Base-by-base conservation (phyloP, 2,797 vertebrate species). In the Stomatorhinus walkeri region DNA sequence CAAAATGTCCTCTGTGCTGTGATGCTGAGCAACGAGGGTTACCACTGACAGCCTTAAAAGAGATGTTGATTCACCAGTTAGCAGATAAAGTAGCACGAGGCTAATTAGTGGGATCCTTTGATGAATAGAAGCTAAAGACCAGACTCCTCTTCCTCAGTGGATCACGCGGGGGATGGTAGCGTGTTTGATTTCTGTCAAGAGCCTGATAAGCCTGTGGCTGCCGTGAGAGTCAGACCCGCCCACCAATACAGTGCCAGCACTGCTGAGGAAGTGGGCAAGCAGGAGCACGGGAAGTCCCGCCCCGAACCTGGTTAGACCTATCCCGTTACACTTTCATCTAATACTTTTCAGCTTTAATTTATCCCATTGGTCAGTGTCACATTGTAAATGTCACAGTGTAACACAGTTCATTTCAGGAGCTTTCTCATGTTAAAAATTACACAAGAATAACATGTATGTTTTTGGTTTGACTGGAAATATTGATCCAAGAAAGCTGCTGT, bases 91-190 rank as follows among this genome's bases (percentile, higher is more conserved):
- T 61, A 61, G 14, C 14, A 40, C n/a, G 12, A 28, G 19, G 12
- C 22, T 85, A 83, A 36, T 85, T 85, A 46, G 56, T 68, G 56
- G 88, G 81, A 5, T 89, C 24, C 52, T 43, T 85, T 59, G 84
- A 49, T 3, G 51, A 54, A 22, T 8, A 54, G 43, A n/a, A 28
- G 83, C 64, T 91, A 88, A 91, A 89, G 59, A 83, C 81, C 59
- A 54, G 88, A 40, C 87, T 87, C 90, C 89, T 89, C 89, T 94
- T 95, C 91, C 92, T 93, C 92, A 94, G 92, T 93, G 93, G 94
- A 94, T 90, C 94, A 92, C 92, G 93, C 92, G 93, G 94, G 93
- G 94, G 94, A 94, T 89, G 92, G 91, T 94, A 94, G 93, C 92
- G 94, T 91, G 92, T 93, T 92, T 87, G 94, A 93, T 91, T 90